Evolutionary conservation across 2,113 vertebrate species (phyloP).

Genomic region (Telmatochromis sp.): DNA sequence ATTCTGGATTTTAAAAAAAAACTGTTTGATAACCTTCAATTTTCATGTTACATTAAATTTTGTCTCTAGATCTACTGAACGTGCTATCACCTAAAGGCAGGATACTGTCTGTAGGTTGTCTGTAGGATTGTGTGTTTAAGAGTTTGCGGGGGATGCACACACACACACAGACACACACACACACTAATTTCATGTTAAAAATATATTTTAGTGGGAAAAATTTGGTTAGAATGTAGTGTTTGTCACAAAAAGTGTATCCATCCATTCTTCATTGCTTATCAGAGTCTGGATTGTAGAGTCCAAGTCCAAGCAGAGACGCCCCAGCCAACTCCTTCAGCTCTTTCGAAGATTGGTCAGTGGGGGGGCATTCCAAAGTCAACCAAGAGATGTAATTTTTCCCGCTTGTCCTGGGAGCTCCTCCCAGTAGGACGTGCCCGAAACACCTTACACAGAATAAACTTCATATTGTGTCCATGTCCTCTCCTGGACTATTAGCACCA

Average conservation of each 20-base stretch:
- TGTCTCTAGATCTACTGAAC: rapidly evolving
- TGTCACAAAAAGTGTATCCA: not conserved
- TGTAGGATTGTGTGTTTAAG: not conserved
- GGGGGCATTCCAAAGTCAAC: not conserved
- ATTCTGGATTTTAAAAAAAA: not conserved
- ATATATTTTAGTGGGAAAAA: not conserved
- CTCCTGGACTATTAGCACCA: not conserved
- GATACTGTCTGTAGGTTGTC: rapidly evolving
- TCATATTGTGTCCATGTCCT: not conserved
- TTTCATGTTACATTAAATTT: not conserved
- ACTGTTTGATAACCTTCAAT: rapidly evolving
- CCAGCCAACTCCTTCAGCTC: not conserved
- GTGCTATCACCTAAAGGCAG: not conserved
- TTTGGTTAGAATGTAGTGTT: not conserved
- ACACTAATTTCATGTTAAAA: not conserved
- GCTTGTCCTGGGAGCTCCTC: not conserved
- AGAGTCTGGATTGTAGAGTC: not conserved
- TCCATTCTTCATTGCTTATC: not conserved
- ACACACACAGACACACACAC: not conserved
- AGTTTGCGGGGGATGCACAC: rapidly evolving
- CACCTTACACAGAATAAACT: not conserved
- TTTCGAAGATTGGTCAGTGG: not conserved
- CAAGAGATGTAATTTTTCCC: not conserved
- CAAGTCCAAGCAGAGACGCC: not conserved
- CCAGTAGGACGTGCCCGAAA: not conserved